Evolutionary conservation across 2,888 invertebrate genomes (phyloP), one percentile per base, ranked within the genome.

Genomic region (Epinotia nisella): DNA sequence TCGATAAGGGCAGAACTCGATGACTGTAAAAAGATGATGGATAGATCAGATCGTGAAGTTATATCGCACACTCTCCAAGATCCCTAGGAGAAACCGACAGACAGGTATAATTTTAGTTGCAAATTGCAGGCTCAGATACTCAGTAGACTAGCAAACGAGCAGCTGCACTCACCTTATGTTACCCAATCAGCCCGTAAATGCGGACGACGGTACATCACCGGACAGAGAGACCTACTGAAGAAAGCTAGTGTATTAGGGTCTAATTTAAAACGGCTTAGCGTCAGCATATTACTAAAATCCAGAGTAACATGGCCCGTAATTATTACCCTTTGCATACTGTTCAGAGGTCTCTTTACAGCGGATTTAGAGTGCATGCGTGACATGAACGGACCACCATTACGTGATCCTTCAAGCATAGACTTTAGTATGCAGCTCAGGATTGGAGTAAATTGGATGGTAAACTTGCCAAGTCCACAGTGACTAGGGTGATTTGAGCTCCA

Each of bases 141-240:
- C 24, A 58, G 24, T n/a, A 3, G 13, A 58, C 29, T 29, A 24
- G 29, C 58, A 58, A 29, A 58, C 29, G 2, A 58, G 29, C 29
- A 58, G 29, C 29, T 17, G 17, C 64, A 58, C 7, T 24, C 15
- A 56, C 45, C 29, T 56, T 24, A 58, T 58, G 60, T 51, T 35
- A 69, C 53, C 68, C 68, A 69, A 60, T 69, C 68, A 69, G 51
- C 68, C 39, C 60, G 51, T 15, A 68, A 68, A 59, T 68, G 59
- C 19, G 21, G 21, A 19, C 13, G 29, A 29, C 29, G n/a, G 29
- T 29, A 35, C 51, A 69, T n/a, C 35, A 39, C 35, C 51, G 45
- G 66, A 35, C 35, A 3, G 35, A 5, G 17, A 17, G 35, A n/a
- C 15, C 15, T 35, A 9, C 49, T 39, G 51, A n/a, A 64, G 24